A percentile compares a stretch with the other conserved stretches of the same genome.
Conservation (phyloP, 2,113 vertebrate genomes). For the Pseudorasbora parva region DNA sequence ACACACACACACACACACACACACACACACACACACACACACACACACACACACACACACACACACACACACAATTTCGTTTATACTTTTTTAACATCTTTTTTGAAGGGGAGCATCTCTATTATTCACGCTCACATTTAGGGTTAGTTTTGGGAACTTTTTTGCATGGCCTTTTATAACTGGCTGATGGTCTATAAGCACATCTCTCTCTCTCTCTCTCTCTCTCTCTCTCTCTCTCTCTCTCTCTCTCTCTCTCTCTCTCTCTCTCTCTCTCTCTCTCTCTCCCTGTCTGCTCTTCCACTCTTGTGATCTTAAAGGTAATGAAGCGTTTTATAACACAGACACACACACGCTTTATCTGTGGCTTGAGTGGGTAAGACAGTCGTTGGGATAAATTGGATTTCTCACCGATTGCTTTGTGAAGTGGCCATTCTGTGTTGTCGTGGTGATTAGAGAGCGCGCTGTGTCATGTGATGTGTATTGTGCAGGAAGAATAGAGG, state of each 20-base stretch:
- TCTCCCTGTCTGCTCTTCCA: too few relatives aligned
- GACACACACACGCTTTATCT: background rate
- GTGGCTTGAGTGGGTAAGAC: background rate
- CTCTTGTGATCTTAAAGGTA: background rate
- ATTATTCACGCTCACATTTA: background rate
- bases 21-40: background rate
- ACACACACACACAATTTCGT: too few relatives aligned
- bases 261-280: background rate
- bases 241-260: too few relatives aligned
- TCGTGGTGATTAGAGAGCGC: constrained; percentile 2
- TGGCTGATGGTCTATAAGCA: background rate
- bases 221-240: too few relatives aligned
- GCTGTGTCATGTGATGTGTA: constrained; percentile 14
- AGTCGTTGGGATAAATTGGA: background rate
- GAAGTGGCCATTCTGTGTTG: constrained; percentile 45
- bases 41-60: too few relatives aligned
- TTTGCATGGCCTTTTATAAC: background rate
- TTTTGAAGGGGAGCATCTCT: background rate
- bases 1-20: background rate
- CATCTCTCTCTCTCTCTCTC: background rate
- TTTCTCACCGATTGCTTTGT: constrained; percentile 26
- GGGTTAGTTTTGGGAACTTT: background rate
- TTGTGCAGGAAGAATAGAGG: constrained; percentile 10
- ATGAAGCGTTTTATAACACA: constrained; percentile 1
- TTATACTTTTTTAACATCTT: background rate